Conservation (phyloP, 2,888 invertebrate genomes). For the Cosmorhoe ocellata region DNA sequence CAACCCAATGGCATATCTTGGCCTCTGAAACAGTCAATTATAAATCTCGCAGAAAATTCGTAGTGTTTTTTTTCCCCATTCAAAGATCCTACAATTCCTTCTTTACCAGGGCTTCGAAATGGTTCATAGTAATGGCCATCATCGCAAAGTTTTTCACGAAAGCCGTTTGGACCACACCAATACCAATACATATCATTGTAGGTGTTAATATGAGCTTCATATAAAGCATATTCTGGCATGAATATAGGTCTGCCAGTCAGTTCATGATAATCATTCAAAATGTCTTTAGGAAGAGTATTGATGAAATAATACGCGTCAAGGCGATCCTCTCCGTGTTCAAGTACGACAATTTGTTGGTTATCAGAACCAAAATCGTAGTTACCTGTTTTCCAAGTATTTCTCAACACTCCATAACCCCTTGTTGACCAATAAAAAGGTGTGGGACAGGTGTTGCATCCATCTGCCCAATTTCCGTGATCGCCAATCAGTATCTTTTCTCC, state of each 20-base stretch:
- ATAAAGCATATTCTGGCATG: slow-evolving; percentile 70
- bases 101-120: slow-evolving; percentile 57
- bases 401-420: slow-evolving; percentile 64
- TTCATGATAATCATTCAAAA: slow-evolving; percentile 68
- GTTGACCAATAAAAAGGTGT: slow-evolving; percentile 74
- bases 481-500: slow-evolving; percentile 58
- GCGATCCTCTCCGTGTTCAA: slow-evolving; percentile 49
- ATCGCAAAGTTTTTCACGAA: slow-evolving; percentile 57
- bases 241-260: slow-evolving; percentile 66
- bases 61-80: slow-evolving; percentile 73
- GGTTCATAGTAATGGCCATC: slow-evolving; percentile 67
- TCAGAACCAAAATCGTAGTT: slow-evolving; percentile 61
- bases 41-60: slow-evolving; percentile 73
- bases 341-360: slow-evolving; percentile 40
- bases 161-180: slow-evolving; percentile 45
- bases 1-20: slow-evolving; percentile 71
- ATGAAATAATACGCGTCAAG: slow-evolving; percentile 72
- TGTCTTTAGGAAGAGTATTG: slow-evolving; percentile 51
- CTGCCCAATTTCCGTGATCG: slow-evolving; percentile 64
- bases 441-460: slow-evolving; percentile 63
- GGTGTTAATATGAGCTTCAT: slow-evolving; percentile 70
- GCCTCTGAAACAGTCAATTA: slow-evolving; percentile 67
- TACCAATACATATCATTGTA: slow-evolving; percentile 76
- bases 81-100: slow-evolving; percentile 66
- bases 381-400: slow-evolving; percentile 71